Evolutionary conservation across 2,888 invertebrate species (phyloP), one percentile per base, ranked within the genome.

Genomic region (Leptodirus hochenwartii): DNA sequence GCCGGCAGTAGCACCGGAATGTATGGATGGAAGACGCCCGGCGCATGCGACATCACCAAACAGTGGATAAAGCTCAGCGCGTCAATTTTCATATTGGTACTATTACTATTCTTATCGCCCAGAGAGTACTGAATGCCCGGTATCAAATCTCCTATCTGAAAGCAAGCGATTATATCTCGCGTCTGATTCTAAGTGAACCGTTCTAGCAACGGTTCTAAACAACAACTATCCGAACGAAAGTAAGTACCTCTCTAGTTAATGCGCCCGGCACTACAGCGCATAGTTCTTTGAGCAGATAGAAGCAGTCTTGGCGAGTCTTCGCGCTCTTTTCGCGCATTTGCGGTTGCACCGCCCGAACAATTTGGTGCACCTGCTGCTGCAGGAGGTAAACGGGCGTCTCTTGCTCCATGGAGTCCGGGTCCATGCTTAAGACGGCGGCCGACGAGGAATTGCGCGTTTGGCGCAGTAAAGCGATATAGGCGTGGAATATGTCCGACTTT

Each of bases 71-170:
- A 98, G 25, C 82, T 75, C 25, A 99, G 59, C 0, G 95, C 87
- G 50, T 95, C 95, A 43, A 98, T 96, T 61, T 90, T 90, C 85
- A 96, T 95, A 42, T 93, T 95, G 29, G 91, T 91, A 25, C 87
- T 87, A n/a, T n/a, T n/a, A 0, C 90, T 85, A 49, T 82, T 81
- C 48, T 90, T 90, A 47, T 95, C 93, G 2, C 79, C 72, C 35
- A 91, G 63, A 0, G 87, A 84, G 44, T 81, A 87, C 37, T 80
- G 76, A 43, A 93, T 81, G 6, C 90, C 91, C 1, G 87, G 81
- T 38, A 95, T 75, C 35, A 95, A 62, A 12, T 76, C 66, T 1
- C 79, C 74, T 37, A 91, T 73, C 35, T 52, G 47, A 15, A 42
- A 34, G 12, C 9, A 9, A 8, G 6, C n/a, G 6, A 24, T 24